Base-by-base conservation (phyloP, 2,888 invertebrate genomes). In the Platycheirus rosarum region DNA sequence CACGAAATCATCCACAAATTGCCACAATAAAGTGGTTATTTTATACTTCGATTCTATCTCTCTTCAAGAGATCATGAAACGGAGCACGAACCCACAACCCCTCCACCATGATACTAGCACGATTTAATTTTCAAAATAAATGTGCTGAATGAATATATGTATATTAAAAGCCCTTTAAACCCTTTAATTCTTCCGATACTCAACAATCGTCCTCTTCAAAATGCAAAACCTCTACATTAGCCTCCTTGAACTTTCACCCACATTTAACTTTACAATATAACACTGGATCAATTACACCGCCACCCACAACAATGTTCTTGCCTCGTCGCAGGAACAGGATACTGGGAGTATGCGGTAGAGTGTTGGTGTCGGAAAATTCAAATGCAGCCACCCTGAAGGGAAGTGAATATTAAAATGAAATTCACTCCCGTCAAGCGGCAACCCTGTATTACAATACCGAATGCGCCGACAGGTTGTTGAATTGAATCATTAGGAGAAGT, bases 401-500 rank as follows among this genome's bases (percentile, higher is more conserved):
- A n/a, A 60, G 14, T 23, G 51, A 57, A 80, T 76, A 70, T 44
- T 70, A 79, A 79, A 69, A 70, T 71, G 35, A 66, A 80, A 80
- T 66, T 71, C 62, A 75, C 63, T 66, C 53, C 42, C 35, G 40
- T 66, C 66, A 71, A 70, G 76, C 62, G 16, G 55, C 44, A 68
- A 60, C 63, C 13, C 40, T 9, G 6, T 53, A 68, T 76, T 70
- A 62, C 80, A 70, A 62, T 66, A 48, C 53, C 49, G 69, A 75
- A 75, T 57, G 80, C n/a, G n/a, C 70, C 75, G 76, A 77, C 82
- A 82, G 77, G 77, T 82, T 82, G 82, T 82, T 82, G 82, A 82
- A 82, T 77, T 77, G 77, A 77, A 77, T 77, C 82, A 82, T 82
- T 77, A 68, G 73, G 7, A 23, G 57, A 23, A 23, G 23, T 40